Conservation (phyloP, 2,113 vertebrate species). For the Vicugna pacos region DNA sequence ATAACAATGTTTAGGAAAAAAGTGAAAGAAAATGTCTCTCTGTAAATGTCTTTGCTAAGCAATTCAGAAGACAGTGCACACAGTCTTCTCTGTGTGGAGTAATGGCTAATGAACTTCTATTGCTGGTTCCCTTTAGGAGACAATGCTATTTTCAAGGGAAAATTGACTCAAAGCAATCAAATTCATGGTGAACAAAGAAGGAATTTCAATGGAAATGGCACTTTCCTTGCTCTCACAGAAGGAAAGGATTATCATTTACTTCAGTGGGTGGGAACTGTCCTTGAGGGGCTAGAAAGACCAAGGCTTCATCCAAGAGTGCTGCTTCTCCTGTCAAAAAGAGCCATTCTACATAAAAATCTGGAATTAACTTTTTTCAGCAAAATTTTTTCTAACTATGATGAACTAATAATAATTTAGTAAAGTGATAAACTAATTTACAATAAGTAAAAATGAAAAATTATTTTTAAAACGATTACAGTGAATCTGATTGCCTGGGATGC, state of each 20-base stretch:
- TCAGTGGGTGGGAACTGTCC: background rate
- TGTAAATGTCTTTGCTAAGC: background rate
- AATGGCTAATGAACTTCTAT: background rate
- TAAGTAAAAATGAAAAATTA: background rate
- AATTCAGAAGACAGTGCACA: background rate
- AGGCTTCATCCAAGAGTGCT: background rate
- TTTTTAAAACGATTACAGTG: background rate
- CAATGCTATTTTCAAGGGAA: background rate
- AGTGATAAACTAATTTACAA: slow-evolving; percentile 1
- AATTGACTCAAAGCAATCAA: background rate
- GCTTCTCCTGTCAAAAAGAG: background rate
- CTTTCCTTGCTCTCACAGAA: background rate
- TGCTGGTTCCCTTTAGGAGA: background rate
- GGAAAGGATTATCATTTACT: background rate
- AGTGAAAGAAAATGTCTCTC: background rate
- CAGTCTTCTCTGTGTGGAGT: background rate
- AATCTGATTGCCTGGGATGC: background rate
- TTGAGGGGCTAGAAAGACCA: background rate
- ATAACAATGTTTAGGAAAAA: background rate
- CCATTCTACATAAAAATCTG: background rate
- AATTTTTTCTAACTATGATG: background rate
- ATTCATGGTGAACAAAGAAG: background rate
- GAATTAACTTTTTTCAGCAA: background rate
- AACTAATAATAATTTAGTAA: background rate
- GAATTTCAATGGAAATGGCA: background rate